Conservation (phyloP, 2,888 invertebrate genomes). For the Poecilus cupreus region DNA sequence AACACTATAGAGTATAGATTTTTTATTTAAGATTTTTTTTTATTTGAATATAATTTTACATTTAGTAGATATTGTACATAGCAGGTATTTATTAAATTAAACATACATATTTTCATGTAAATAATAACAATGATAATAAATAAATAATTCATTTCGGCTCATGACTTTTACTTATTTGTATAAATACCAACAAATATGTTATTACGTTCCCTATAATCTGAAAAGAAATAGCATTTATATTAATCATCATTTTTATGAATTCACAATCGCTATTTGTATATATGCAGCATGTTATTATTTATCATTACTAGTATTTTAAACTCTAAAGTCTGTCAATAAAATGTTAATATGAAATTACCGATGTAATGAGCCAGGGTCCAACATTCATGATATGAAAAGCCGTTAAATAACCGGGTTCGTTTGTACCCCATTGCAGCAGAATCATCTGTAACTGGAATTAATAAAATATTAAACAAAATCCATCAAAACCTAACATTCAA, state of each 20-base stretch:
- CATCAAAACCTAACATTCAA: no score
- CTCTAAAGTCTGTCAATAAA: background rate
- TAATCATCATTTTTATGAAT: background rate
- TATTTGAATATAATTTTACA: no score
- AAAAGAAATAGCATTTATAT: slow-evolving; percentile 4
- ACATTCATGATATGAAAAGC: slow-evolving; percentile 54
- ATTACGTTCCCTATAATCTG: slow-evolving; percentile 52
- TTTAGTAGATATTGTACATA: no score
- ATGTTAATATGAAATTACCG: slow-evolving; percentile 27
- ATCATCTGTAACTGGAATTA: slow-evolving; percentile 49
- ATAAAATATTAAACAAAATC: background rate
- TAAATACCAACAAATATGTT: slow-evolving; percentile 48
- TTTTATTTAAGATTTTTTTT: no score
- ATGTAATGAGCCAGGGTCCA: slow-evolving; percentile 52
- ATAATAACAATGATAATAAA: no score
- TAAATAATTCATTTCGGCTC: background rate
- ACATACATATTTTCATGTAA: background rate
- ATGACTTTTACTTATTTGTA: slow-evolving; percentile 44
- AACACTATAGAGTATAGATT: no score
- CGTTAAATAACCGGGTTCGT: slow-evolving; percentile 37
- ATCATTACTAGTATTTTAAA: no score
- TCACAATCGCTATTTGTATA: no score
- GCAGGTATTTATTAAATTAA: background rate
- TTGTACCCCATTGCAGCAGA: slow-evolving; percentile 44
- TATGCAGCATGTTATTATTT: no score